A percentile compares a stretch with the other conserved stretches of the same genome.
These are phyloP conservation scores for Cryptomyrus ogoouensis DNA, from an alignment of 2,113 vertebrate genomes.

Conservation along the genomic window DNA sequence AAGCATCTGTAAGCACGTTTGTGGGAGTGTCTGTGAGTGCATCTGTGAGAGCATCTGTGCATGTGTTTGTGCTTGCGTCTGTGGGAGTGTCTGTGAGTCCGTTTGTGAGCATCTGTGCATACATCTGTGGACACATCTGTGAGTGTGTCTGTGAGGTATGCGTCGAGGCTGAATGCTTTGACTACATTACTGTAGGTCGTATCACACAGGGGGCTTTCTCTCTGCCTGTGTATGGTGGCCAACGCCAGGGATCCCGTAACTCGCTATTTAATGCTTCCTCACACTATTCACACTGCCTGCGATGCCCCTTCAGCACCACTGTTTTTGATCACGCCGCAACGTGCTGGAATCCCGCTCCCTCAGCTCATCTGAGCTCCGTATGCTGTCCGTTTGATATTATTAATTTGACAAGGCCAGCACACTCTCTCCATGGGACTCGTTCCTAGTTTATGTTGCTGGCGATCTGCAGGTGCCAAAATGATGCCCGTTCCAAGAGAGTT, in stretches of 20 bases:
- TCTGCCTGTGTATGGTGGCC: conserved; percentile 2
- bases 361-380: neutral
- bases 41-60: no score
- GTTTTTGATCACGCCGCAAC: neutral
- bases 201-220: conserved; percentile 23
- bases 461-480: neutral
- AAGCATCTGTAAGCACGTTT: neutral
- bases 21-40: no score
- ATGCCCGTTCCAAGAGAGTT: neutral
- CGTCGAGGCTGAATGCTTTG: neutral
- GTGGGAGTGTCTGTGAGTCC: no score
- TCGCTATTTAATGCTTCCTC: conserved; percentile 15
- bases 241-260: conserved; percentile 19
- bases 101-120: no score
- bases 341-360: neutral
- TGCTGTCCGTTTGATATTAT: neutral
- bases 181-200: conserved; percentile 23
- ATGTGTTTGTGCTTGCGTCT: no score
- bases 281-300: neutral
- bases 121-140: neutral
- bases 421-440: neutral
- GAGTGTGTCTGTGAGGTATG: neutral
- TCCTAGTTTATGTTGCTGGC: neutral
- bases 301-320: neutral
- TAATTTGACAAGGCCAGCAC: neutral